Evolutionary conservation across 2,113 vertebrate genomes (phyloP).

Genomic region (Brachionichthys hirsutus): DNA sequence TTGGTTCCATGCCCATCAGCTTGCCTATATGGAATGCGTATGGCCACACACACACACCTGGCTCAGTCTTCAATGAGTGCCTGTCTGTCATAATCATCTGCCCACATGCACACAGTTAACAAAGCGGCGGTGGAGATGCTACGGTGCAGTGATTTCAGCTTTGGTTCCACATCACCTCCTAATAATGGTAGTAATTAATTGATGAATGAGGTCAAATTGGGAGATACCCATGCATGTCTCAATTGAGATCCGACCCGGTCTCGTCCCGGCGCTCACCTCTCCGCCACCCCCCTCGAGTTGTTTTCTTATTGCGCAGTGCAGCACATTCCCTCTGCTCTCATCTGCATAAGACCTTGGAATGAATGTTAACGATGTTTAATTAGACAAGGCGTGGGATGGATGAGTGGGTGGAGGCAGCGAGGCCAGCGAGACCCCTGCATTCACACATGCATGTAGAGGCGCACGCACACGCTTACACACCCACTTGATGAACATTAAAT

Average conservation of each 20-base stretch:
- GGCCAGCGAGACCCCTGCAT: constrained; percentile 46
- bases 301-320: constrained; percentile 80
- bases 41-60: constrained; percentile 35
- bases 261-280: constrained; percentile 59
- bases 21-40: constrained; percentile 49
- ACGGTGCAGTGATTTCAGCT: constrained; percentile 68
- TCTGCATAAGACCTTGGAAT: constrained; percentile 85
- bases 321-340: constrained; percentile 78
- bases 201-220: constrained; percentile 82
- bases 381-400: constrained; percentile 79
- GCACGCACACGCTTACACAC: constrained; percentile 17
- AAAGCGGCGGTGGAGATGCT: constrained; percentile 48
- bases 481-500: constrained; percentile 61
- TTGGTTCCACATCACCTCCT: constrained; percentile 78
- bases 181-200: constrained; percentile 81
- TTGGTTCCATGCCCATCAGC: constrained; percentile 66
- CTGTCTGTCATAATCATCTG: constrained; percentile 52
- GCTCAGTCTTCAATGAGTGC: constrained; percentile 50
- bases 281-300: constrained; percentile 70
- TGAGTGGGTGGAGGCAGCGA: constrained; percentile 67
- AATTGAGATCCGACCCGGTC: constrained; percentile 72
- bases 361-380: constrained; percentile 85
- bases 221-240: constrained; percentile 78
- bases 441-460: constrained; percentile 20
- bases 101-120: constrained; percentile 49